phyloP scores from a whole-genome alignment of 2,888 invertebrate genomes.

The Ormyrus thymus region DNA sequence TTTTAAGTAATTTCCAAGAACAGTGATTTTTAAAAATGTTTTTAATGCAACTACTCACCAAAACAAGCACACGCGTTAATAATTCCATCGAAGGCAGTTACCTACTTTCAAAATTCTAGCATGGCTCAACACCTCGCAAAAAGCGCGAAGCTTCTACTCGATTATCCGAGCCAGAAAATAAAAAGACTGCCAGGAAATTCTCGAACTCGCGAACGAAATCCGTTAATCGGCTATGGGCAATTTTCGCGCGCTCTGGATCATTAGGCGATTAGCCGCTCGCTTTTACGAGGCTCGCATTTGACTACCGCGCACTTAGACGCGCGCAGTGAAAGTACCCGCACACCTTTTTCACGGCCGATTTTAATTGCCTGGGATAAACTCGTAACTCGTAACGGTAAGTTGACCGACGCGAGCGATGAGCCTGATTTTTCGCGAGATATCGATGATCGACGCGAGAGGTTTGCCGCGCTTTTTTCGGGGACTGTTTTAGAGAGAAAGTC shows the following conservation, averaged over 20 bases:
- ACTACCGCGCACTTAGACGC: conserved; percentile 12
- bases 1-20: too few relatives aligned
- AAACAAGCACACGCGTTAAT: too few relatives aligned
- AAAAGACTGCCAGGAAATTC: too few relatives aligned
- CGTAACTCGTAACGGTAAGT: conserved; percentile 47
- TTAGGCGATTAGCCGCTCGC: conserved; percentile 25
- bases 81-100: too few relatives aligned
- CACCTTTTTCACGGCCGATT: conserved; percentile 36
- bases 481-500: too few relatives aligned
- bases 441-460: background rate
- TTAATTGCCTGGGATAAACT: conserved; percentile 46
- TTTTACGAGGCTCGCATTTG: conserved; percentile 46
- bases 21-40: too few relatives aligned
- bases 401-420: conserved; percentile 1
- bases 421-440: background rate
- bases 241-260: conserved; percentile 11
- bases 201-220: conserved; percentile 5
- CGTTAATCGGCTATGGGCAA: conserved; percentile 23
- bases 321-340: conserved; percentile 27
- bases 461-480: too few relatives aligned
- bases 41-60: too few relatives aligned
- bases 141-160: background rate
- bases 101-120: background rate
- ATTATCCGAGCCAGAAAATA: too few relatives aligned
- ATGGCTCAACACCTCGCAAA: background rate